Evolutionary conservation across 2,888 invertebrate species (phyloP).

Genomic region (Leptinotarsa tumamoca): DNA sequence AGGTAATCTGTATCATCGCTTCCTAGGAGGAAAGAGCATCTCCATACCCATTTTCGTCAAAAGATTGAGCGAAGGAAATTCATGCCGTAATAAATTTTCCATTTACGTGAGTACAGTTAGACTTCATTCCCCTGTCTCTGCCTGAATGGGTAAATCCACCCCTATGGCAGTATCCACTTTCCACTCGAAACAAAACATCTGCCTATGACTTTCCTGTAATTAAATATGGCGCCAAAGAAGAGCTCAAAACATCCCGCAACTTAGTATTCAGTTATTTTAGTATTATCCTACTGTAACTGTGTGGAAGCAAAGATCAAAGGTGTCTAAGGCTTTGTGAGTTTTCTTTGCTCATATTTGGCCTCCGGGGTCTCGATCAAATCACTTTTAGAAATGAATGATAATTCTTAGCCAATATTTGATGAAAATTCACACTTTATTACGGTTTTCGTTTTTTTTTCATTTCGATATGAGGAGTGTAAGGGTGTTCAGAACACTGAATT

Average conservation of each 20-base stretch:
- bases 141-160: constrained; percentile 6
- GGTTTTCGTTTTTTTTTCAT: background rate
- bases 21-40: no score
- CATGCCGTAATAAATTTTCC: background rate
- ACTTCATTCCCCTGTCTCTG: background rate
- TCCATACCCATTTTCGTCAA: no score
- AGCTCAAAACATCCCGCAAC: constrained; percentile 30
- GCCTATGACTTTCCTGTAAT: constrained; percentile 48
- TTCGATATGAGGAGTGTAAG: background rate
- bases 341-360: constrained; percentile 39
- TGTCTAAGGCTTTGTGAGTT: constrained; percentile 41
- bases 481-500: background rate
- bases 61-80: no score
- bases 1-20: no score
- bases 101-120: background rate
- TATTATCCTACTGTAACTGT: constrained; percentile 1
- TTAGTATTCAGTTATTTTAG: constrained; percentile 33
- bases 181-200: constrained; percentile 46
- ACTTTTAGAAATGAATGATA: constrained; percentile 33
- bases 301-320: constrained; percentile 50
- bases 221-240: constrained; percentile 43
- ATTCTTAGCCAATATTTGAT: constrained; percentile 19
- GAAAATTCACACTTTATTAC: background rate
- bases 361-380: constrained; percentile 16
- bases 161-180: constrained; percentile 21